Percentiles rank a stretch among this genome's conserved stretches.
Evolutionary conservation across 2,797 vertebrate genomes (phyloP).

Genomic region (Limnodromus scolopaceus): DNA sequence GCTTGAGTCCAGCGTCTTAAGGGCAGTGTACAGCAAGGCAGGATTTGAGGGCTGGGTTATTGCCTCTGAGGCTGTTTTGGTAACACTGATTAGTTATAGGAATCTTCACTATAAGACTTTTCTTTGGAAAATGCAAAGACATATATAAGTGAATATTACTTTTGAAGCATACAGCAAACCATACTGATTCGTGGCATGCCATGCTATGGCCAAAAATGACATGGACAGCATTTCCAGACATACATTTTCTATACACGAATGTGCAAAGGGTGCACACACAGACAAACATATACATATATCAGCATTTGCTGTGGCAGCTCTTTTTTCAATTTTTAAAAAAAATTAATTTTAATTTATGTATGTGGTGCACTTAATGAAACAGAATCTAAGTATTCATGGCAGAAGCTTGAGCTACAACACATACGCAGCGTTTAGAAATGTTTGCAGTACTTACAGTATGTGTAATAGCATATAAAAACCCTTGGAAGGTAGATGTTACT

Average conservation of each 20-base stretch:
- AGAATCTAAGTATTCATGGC: background rate
- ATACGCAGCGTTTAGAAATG: background rate
- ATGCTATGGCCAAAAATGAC: rapidly evolving
- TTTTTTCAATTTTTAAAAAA: background rate
- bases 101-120: background rate
- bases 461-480: background rate
- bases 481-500: background rate
- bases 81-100: background rate
- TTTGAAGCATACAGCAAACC: background rate
- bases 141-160: rapidly evolving
- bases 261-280: background rate
- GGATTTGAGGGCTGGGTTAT: background rate
- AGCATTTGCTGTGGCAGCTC: background rate
- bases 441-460: background rate
- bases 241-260: background rate
- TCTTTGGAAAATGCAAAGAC: background rate
- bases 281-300: rapidly evolving
- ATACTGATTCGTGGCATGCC: rapidly evolving
- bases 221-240: rapidly evolving
- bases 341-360: background rate
- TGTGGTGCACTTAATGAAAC: background rate
- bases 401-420: background rate
- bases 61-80: background rate
- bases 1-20: background rate
- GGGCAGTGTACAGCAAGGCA: background rate